Conservation (phyloP, 2,888 invertebrate species). For the Ophion obscuratus region DNA sequence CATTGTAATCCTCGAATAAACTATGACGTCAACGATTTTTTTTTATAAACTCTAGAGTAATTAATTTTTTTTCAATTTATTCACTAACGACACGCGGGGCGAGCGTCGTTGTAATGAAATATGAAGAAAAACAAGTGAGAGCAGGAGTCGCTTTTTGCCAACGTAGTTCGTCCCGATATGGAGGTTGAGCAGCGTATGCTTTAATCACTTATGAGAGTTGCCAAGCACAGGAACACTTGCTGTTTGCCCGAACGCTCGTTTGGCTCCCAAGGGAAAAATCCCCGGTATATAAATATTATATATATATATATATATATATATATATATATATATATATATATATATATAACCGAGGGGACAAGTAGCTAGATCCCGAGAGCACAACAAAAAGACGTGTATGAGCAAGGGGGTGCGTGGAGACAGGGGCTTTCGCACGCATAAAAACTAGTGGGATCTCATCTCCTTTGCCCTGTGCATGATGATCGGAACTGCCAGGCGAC, state of each 20-base stretch:
- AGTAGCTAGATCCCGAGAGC: constrained; percentile 44
- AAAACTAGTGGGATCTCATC: constrained; percentile 31
- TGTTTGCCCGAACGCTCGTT: constrained; percentile 68
- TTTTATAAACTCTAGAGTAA: too few species aligned
- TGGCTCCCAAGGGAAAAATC: constrained; percentile 74
- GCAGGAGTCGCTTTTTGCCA: constrained; percentile 7
- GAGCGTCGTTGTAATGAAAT: constrained; percentile 36
- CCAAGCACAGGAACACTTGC: constrained; percentile 61
- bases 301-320: constrained; percentile 9
- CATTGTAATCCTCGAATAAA: too few species aligned
- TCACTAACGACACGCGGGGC: neutral
- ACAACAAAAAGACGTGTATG: constrained; percentile 47
- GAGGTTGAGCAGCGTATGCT: constrained; percentile 69
- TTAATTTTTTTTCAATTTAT: too few species aligned
- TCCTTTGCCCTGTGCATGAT: constrained; percentile 19
- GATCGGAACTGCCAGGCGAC: constrained; percentile 48
- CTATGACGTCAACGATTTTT: too few species aligned
- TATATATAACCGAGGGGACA: constrained; percentile 45
- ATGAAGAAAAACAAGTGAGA: constrained; percentile 33
- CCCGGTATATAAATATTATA: constrained; percentile 60
- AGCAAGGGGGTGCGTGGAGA: constrained; percentile 25
- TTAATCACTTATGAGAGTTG: constrained; percentile 76
- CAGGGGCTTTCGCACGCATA: constrained; percentile 30
- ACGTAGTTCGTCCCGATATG: constrained; percentile 33
- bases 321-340: neutral